These are phyloP conservation scores for Frankliniella intonsa DNA, from an alignment of 2,888 invertebrate genomes.

Conservation along the genomic window DNA sequence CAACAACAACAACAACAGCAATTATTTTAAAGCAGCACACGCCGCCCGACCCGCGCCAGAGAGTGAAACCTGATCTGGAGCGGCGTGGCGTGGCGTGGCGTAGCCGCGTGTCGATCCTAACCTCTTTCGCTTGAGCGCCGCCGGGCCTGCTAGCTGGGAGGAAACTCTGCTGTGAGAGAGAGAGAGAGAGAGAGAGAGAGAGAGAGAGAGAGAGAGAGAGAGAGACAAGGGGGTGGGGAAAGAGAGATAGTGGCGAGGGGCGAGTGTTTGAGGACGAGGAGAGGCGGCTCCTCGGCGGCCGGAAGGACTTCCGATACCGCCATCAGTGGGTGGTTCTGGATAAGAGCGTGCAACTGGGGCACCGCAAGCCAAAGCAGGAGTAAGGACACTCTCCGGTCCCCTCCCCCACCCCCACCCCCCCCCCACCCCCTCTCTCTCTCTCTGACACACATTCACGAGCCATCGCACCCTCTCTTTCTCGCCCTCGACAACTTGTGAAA, in stretches of 20 bases:
- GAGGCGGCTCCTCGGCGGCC: not conserved
- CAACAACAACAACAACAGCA: too few relatives aligned
- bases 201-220: constrained; percentile 6
- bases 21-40: too few relatives aligned
- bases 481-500: constrained; percentile 13
- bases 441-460: too few relatives aligned
- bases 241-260: not conserved
- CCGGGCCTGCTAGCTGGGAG: not conserved
- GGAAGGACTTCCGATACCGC: constrained; percentile 14
- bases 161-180: not conserved
- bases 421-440: not conserved
- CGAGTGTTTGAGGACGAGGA: not conserved
- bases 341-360: constrained; percentile 13
- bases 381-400: not conserved
- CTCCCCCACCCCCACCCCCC: not conserved
- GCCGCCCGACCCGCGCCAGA: too few relatives aligned
- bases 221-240: not conserved
- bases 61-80: too few relatives aligned
- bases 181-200: not conserved
- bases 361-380: not conserved
- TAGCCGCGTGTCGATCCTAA: too few relatives aligned
- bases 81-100: too few relatives aligned
- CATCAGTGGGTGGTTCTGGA: not conserved
- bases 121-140: too few relatives aligned
- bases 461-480: too few relatives aligned